Evolutionary conservation across 2,797 vertebrate species (phyloP), one percentile per base, ranked within the genome.

Genomic region (Ispidina lecontei): DNA sequence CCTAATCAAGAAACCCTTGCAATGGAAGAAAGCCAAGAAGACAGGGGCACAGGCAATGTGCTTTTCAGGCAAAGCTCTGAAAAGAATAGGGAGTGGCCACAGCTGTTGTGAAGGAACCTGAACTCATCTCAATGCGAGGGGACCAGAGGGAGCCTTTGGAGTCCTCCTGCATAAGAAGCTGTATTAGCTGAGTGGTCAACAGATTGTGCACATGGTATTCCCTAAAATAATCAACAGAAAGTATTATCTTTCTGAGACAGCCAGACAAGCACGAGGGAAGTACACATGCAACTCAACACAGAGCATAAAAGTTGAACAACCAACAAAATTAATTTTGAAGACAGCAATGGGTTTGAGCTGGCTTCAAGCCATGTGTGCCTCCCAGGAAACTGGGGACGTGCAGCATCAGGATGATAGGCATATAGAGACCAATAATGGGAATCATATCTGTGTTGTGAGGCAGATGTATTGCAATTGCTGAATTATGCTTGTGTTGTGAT

Each of bases 401-500:
- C 29, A 51, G 52, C 29, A 23, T 14, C 1, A 0, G 15, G 25
- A 33, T 10, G 18, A 56, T 8, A 35, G 69, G 41, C 10, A 29
- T 19, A 59, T 2, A 44, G 69, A 75, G 21, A 49, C n/a, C 1
- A 0, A 11, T 46, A 80, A 6, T 7, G 10, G n/a, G 56, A 85
- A 69, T 47, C 68, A 31, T 3, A 14, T 2, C 28, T 55, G 29
- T 54, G 35, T 4, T 19, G 56, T 19, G 4, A 62, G 44, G 64
- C 58, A 71, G 41, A 23, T 25, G 21, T 17, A 51, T 18, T 58
- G 16, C 10, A 69, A 11, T 12, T 63, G 29, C n/a, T 62, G 4
- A 6, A 17, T 15, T 43, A 28, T 0, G 0, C 7, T 49, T 39
- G 7, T 18, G 3, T 25, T 60, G 15, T 7, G 17, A 47, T 67